These are phyloP conservation scores for Tenthredo mesomela DNA, from an alignment of 2,888 invertebrate species.

Conservation along the genomic window DNA sequence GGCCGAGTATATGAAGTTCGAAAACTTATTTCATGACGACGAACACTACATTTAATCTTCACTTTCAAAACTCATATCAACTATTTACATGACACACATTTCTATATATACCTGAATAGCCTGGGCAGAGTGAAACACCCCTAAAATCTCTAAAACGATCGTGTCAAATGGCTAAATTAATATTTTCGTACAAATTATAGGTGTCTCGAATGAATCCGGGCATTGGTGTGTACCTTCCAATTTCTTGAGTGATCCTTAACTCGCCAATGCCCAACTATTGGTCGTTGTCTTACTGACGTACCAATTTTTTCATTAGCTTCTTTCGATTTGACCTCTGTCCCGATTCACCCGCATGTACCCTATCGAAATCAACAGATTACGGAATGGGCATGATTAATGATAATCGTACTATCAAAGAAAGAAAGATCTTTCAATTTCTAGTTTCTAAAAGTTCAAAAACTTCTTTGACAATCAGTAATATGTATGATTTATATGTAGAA, in stretches of 20 bases:
- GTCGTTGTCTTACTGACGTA: not conserved
- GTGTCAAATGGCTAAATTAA: too few relatives aligned
- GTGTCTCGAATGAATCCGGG: too few relatives aligned
- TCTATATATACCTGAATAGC: not conserved
- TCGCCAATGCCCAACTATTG: not conserved
- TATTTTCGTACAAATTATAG: too few relatives aligned
- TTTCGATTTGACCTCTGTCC: too few relatives aligned
- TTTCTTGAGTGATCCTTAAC: too few relatives aligned
- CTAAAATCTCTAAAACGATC: too few relatives aligned
- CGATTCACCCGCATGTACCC: too few relatives aligned
- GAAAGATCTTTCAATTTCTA: not conserved
- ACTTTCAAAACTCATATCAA: conserved; percentile 21
- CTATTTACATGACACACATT: conserved; percentile 30
- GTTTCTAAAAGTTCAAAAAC: not conserved
- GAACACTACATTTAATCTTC: conserved; percentile 23
- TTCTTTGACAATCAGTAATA: not conserved
- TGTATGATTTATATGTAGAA: not conserved
- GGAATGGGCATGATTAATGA: not conserved
- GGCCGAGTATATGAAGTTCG: conserved; percentile 14
- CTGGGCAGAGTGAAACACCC: not conserved
- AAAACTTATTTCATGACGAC: conserved; percentile 7
- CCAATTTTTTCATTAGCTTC: too few relatives aligned
- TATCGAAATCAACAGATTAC: not conserved
- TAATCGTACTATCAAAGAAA: not conserved
- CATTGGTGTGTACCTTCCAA: too few relatives aligned